Percentiles rank a stretch among this genome's conserved stretches.
Evolutionary conservation across 2,888 invertebrate species (phyloP).

Genomic region (Lymantria dispar): DNA sequence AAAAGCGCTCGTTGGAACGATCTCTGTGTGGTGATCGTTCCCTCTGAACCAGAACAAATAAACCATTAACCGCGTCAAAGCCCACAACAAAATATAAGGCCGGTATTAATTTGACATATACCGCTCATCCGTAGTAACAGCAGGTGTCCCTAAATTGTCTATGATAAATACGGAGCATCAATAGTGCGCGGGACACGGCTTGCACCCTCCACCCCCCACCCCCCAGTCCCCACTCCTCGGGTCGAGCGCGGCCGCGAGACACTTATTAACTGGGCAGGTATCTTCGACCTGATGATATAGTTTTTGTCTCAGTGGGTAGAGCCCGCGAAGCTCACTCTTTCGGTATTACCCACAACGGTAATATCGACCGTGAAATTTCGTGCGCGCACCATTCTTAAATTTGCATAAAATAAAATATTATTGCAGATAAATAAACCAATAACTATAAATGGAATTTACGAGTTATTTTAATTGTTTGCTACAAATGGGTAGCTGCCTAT

Average conservation of each 20-base stretch:
- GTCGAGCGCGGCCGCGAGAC: constrained; percentile 59
- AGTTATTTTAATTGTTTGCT: constrained; percentile 21
- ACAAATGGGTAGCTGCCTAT: constrained; percentile 18
- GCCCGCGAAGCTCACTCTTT: constrained; percentile 1
- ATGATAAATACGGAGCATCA: constrained; percentile 77
- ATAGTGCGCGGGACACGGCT: constrained; percentile 47
- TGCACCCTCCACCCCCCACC: neutral
- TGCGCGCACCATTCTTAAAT: constrained; percentile 15
- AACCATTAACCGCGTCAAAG: constrained; percentile 48
- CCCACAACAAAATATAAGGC: constrained; percentile 44
- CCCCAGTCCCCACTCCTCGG: constrained; percentile 48
- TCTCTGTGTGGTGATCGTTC: constrained; percentile 38
- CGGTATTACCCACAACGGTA: constrained; percentile 12
- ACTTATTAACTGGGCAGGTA: constrained; percentile 35
- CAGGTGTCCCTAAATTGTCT: constrained; percentile 75
- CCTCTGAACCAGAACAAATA: constrained; percentile 42
- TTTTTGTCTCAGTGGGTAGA: constrained; percentile 3
- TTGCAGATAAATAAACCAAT: constrained; percentile 27
- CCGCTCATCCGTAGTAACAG: constrained; percentile 64
- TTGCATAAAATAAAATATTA: constrained; percentile 26
- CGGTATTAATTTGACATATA: constrained; percentile 68
- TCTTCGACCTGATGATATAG: neutral
- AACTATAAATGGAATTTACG: constrained; percentile 28
- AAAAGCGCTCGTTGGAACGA: constrained; percentile 30
- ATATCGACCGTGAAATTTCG: constrained; percentile 21